Conservation (phyloP, 2,113 vertebrate species). For the Muntiacus muntjak region DNA sequence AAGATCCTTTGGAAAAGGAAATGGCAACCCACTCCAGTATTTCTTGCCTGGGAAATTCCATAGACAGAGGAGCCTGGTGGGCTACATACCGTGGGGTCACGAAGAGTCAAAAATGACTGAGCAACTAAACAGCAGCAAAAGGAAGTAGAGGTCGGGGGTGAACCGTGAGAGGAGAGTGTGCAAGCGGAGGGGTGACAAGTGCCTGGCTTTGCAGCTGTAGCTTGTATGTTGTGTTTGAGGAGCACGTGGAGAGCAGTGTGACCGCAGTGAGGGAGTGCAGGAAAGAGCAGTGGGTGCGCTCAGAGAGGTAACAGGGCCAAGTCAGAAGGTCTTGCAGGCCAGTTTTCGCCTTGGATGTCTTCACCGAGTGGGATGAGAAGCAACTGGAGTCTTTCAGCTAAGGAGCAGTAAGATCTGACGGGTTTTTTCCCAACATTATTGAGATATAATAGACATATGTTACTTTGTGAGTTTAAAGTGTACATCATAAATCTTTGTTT, state of each 20-base stretch:
- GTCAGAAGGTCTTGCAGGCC: neutral
- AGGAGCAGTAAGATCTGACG: neutral
- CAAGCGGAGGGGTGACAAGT: neutral
- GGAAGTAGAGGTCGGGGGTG: neutral
- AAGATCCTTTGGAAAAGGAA: neutral
- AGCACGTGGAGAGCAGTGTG: neutral
- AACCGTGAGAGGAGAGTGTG: neutral
- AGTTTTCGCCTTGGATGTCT: neutral
- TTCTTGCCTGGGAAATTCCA: neutral
- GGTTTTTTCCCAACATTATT: neutral
- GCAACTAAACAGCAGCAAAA: neutral
- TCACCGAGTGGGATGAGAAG: neutral
- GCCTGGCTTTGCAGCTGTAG: neutral
- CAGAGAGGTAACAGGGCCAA: neutral
- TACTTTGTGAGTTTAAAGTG: neutral
- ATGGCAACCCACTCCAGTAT: neutral
- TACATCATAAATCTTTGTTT: neutral
- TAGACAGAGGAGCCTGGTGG: neutral
- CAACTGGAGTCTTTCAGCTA: neutral
- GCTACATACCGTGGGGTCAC: neutral
- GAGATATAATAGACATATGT: neutral
- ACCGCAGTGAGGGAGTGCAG: neutral
- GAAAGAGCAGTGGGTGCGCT: neutral
- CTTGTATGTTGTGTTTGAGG: neutral
- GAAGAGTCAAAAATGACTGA: neutral